A percentile compares a stretch with the other conserved stretches of the same genome.
Conservation (phyloP, 1,140 invertebrate genomes). For the Heliconius nattereri region DNA sequence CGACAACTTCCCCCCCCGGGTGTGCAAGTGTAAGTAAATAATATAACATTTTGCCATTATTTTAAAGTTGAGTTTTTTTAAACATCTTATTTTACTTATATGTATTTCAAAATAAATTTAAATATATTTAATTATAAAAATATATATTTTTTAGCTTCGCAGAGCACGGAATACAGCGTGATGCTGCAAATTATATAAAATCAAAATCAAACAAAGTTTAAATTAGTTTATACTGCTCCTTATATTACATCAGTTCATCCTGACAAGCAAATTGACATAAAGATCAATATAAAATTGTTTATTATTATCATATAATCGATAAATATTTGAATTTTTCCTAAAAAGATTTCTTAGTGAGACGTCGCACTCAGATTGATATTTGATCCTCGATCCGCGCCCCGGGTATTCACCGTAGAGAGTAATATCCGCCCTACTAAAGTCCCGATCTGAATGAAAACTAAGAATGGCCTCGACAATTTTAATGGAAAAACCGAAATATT, state of each 20-base stretch:
- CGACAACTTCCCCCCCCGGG: conserved; percentile 46
- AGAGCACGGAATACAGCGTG: too few relatives aligned
- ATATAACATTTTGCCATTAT: not conserved
- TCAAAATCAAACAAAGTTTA: too few relatives aligned
- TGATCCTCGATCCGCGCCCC: conserved; percentile 13
- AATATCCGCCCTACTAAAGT: not conserved
- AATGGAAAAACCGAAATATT: conserved; percentile 8
- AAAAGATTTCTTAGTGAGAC: conserved; percentile 10
- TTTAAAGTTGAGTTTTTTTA: not conserved
- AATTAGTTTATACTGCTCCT: too few relatives aligned
- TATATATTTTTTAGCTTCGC: too few relatives aligned
- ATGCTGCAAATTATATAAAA: too few relatives aligned
- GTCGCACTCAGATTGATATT: conserved; percentile 6
- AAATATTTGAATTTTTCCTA: not conserved
- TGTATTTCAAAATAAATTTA: too few relatives aligned
- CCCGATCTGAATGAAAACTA: conserved; percentile 6
- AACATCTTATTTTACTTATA: too few relatives aligned
- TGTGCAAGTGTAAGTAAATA: conserved; percentile 20
- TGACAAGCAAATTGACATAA: not conserved
- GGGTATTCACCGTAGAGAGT: conserved; percentile 9
- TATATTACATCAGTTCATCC: not conserved
- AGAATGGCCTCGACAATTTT: conserved; percentile 1
- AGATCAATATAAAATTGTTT: not conserved
- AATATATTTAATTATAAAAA: too few relatives aligned
- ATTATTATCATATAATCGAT: not conserved